Evolutionary conservation across 2,113 vertebrate genomes (phyloP).

Genomic region (Equus przewalskii): DNA sequence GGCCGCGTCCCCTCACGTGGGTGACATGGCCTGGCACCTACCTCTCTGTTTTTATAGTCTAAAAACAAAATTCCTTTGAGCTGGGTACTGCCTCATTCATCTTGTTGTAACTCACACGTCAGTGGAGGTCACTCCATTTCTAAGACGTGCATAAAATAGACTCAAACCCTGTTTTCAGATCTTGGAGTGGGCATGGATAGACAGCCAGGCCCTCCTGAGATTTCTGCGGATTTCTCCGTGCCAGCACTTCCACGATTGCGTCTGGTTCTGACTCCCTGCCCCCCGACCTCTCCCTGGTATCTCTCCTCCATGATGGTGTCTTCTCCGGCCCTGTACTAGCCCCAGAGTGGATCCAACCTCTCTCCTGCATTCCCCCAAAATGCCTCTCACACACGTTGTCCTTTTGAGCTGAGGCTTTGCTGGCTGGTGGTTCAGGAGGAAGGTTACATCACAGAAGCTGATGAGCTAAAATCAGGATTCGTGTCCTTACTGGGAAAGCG

Average conservation of each 20-base stretch:
- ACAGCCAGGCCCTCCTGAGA: neutral
- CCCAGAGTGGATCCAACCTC: neutral
- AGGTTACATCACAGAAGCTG: neutral
- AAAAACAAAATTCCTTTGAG: neutral
- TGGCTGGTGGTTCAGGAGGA: neutral
- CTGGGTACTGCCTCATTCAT: neutral
- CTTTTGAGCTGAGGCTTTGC: neutral
- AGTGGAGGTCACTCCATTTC: neutral
- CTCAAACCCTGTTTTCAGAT: neutral
- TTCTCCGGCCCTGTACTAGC: neutral
- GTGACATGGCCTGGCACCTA: neutral
- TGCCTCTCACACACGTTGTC: fast-evolving
- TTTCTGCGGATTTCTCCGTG: neutral
- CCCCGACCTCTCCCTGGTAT: too few relatives aligned
- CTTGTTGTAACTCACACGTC: neutral
- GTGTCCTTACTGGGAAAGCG: neutral
- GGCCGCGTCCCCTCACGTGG: fast-evolving
- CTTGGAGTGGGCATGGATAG: neutral
- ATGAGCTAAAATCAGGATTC: neutral
- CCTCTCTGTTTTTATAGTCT: neutral
- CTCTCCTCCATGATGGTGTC: neutral
- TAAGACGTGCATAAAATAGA: neutral
- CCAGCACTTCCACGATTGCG: fast-evolving
- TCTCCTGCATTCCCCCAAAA: neutral
- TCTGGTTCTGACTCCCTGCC: neutral